Evolutionary conservation across 2,797 vertebrate species (phyloP).

Genomic region (Neosilurus mollespiculum): DNA sequence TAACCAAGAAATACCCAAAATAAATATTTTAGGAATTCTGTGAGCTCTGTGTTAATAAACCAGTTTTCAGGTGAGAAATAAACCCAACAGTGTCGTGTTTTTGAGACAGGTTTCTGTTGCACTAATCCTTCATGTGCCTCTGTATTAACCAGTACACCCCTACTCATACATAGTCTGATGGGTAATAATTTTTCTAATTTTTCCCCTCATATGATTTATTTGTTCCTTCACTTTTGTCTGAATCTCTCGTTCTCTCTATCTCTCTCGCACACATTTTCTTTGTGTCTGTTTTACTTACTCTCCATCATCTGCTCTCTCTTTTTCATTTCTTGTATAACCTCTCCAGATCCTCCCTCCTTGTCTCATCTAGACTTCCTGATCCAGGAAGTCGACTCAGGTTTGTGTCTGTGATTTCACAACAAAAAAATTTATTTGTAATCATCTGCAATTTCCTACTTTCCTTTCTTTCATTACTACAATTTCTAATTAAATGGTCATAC

Average conservation of each 20-base stretch:
- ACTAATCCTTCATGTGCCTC: constrained; percentile 32
- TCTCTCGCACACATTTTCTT: not conserved
- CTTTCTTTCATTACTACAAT: not conserved
- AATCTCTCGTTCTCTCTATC: constrained; percentile 17
- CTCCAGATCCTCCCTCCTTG: constrained; percentile 85
- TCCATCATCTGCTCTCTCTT: constrained; percentile 28
- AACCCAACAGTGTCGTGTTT: no score
- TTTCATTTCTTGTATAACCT: constrained; percentile 54
- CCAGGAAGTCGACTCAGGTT: constrained; percentile 89
- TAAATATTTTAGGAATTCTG: no score
- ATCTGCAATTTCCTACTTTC: not conserved
- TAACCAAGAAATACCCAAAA: no score
- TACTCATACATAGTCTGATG: constrained; percentile 44
- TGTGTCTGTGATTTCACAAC: constrained; percentile 64
- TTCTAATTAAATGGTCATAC: not conserved
- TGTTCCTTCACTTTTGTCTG: constrained; percentile 38
- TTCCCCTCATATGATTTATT: constrained; percentile 48
- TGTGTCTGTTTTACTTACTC: not conserved
- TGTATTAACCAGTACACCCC: constrained; percentile 36
- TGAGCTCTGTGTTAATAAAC: no score
- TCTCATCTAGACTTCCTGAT: constrained; percentile 86
- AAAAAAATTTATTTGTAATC: not conserved
- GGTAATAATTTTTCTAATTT: constrained; percentile 38
- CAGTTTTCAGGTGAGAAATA: no score
- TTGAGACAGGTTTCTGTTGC: not conserved